These are phyloP conservation scores for Varanus salvator DNA, from an alignment of 2,113 vertebrate genomes.

Conservation along the genomic window DNA sequence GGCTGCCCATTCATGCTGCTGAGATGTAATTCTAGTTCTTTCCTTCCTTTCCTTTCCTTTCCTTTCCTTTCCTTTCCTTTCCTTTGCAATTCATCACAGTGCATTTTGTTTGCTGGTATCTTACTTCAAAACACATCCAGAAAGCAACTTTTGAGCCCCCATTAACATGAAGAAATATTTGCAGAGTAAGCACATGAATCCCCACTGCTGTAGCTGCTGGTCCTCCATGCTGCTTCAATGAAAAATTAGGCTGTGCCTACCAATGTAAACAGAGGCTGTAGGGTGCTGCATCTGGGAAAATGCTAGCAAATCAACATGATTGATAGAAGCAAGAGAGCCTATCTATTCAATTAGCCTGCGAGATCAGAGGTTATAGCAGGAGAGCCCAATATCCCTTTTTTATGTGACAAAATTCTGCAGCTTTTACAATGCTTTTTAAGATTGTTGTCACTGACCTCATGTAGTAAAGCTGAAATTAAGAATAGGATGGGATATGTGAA, in stretches of 20 bases:
- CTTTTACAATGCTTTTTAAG: not conserved
- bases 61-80: too few relatives aligned
- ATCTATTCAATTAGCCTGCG: not conserved
- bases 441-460: not conserved
- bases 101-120: not conserved
- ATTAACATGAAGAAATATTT: not conserved
- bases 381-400: not conserved
- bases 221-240: not conserved
- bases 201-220: not conserved
- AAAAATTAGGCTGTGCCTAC: slow-evolving; percentile 8
- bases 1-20: too few relatives aligned
- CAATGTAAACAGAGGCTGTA: slow-evolving; percentile 11
- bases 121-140: not conserved
- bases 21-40: not conserved
- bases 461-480: slow-evolving; percentile 1
- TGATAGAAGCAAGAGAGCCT: not conserved
- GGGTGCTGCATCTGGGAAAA: not conserved
- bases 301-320: not conserved
- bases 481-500: not conserved
- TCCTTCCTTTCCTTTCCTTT: too few relatives aligned
- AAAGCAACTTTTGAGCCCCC: not conserved
- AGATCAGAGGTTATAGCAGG: not conserved
- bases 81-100: not conserved
- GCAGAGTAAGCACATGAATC: not conserved
- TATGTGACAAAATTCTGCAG: not conserved